These are phyloP conservation scores for Xiphorhynchus elegans DNA, from an alignment of 2,113 vertebrate species.

Conservation along the genomic window DNA sequence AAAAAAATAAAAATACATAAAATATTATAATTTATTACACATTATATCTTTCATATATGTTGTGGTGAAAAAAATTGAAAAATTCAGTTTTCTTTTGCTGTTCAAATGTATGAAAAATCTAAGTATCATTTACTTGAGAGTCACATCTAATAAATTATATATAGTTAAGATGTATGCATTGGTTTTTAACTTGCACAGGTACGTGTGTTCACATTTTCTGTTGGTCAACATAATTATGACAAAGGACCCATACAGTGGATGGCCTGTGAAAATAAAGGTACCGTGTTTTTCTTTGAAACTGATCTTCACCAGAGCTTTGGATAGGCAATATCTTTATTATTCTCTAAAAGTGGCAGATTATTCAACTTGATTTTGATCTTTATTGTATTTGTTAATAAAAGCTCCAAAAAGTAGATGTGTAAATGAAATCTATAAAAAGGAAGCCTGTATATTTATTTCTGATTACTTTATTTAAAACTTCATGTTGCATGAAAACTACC, in stretches of 20 bases:
- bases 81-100: neutral
- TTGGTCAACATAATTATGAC: conserved; percentile 98
- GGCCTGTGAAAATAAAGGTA: conserved; percentile 99
- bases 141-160: neutral
- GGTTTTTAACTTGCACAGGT: conserved; percentile 76
- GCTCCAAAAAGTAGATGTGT: neutral
- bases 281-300: neutral
- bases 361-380: neutral
- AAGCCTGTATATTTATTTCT: neutral
- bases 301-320: neutral
- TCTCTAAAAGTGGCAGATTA: neutral
- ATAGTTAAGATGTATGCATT: neutral
- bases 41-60: neutral
- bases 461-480: neutral
- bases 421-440: neutral
- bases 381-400: neutral
- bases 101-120: neutral
- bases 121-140: neutral
- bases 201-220: conserved; percentile 96
- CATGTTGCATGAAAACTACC: neutral
- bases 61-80: neutral
- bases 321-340: neutral
- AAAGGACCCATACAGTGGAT: conserved; percentile 99
- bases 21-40: neutral
- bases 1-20: neutral